Percentiles rank a stretch among this genome's conserved stretches.
Evolutionary conservation across 2,113 vertebrate genomes (phyloP).

Genomic region (Lanius collurio): DNA sequence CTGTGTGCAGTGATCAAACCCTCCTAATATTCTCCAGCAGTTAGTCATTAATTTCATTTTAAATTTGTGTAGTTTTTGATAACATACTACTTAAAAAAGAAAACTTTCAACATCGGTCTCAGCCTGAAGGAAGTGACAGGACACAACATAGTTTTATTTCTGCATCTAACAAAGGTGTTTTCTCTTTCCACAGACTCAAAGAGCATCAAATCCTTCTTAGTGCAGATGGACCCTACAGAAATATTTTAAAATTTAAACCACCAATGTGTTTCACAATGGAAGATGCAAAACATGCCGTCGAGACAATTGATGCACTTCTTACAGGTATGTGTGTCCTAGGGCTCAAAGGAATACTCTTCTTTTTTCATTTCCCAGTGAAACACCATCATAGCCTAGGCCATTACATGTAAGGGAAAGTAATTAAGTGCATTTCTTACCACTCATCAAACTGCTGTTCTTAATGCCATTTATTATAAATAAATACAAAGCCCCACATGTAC

Average conservation of each 20-base stretch:
- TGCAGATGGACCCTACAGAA: constrained; percentile 91
- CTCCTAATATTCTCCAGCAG: not conserved
- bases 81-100: not conserved
- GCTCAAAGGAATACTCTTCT: not conserved
- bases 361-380: not conserved
- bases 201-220: constrained; percentile 87
- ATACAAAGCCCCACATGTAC: not conserved
- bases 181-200: constrained; percentile 81
- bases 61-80: not conserved
- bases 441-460: not conserved
- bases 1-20: not conserved
- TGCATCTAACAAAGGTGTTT: not conserved
- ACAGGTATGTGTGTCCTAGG: constrained; percentile 76
- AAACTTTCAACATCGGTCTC: not conserved
- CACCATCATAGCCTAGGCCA: not conserved
- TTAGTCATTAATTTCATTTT: not conserved
- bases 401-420: not conserved
- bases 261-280: constrained; percentile 91
- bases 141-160: not conserved
- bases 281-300: constrained; percentile 83
- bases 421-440: not conserved
- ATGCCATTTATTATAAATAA: not conserved
- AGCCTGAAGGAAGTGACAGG: not conserved
- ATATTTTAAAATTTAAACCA: constrained; percentile 95
- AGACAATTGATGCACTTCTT: constrained; percentile 84